Conservation (phyloP, 53 echinoderm and acorn worm genomes). For the Mesocentrotus franciscanus region DNA sequence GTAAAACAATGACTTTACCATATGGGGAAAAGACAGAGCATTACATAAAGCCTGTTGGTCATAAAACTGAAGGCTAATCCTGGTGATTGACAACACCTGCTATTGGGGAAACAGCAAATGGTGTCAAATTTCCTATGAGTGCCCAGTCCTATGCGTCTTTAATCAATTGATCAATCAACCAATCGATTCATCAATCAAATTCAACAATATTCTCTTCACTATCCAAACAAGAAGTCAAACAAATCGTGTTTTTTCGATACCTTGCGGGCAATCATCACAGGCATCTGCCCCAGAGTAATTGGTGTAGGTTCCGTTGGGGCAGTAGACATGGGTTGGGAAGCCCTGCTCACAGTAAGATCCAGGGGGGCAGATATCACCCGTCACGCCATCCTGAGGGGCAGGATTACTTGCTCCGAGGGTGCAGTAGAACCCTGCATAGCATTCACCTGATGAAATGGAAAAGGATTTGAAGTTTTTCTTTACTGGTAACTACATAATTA, state of each 20-base stretch:
- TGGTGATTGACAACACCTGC: too few relatives aligned
- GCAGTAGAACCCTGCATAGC: slow-evolving; percentile 97
- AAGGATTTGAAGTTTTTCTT: neutral
- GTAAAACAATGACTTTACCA: too few relatives aligned
- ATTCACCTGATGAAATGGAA: slow-evolving; percentile 73
- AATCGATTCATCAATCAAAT: too few relatives aligned
- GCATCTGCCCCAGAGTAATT: slow-evolving; percentile 90
- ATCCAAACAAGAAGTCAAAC: neutral
- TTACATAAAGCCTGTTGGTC: too few relatives aligned
- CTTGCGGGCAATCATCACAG: slow-evolving; percentile 96
- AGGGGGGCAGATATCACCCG: slow-evolving; percentile 94
- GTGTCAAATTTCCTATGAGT: too few relatives aligned
- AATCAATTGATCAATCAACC: too few relatives aligned
- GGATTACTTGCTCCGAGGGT: slow-evolving; percentile 85
- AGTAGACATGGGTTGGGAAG: slow-evolving; percentile 85
- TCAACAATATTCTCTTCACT: too few relatives aligned
- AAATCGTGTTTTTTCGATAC: slow-evolving; percentile 29
- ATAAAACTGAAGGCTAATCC: too few relatives aligned
- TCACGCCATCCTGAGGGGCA: slow-evolving; percentile 90
- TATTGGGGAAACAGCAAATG: too few relatives aligned
- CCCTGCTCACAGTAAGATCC: slow-evolving; percentile 91
- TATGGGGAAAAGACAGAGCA: too few relatives aligned
- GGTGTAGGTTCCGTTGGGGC: slow-evolving; percentile 97
- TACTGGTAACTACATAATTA: neutral
- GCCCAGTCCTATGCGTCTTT: too few relatives aligned